Evolutionary conservation across 1,140 invertebrate genomes (phyloP).

Genomic region (Venustaconcha ellipsiformis): DNA sequence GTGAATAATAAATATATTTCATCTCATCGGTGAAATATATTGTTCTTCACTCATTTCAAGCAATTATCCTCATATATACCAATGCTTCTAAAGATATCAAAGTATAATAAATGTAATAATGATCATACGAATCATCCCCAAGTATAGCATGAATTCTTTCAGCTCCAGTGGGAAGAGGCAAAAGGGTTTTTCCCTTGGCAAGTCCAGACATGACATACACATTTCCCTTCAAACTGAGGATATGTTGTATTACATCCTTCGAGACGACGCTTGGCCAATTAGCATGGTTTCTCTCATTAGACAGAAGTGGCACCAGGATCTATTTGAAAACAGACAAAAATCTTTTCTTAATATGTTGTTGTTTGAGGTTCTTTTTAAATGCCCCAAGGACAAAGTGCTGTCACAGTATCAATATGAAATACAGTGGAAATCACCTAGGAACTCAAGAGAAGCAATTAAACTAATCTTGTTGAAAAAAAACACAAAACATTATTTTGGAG

Average conservation of each 20-base stretch:
- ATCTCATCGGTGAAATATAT: too few species aligned
- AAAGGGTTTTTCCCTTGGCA: conserved; percentile 91
- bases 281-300: conserved; percentile 76
- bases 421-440: not conserved
- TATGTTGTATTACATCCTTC: conserved; percentile 85
- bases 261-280: conserved; percentile 84
- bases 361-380: conserved; percentile 3
- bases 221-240: conserved; percentile 87
- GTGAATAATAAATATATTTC: too few species aligned
- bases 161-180: conserved; percentile 91
- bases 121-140: too few species aligned
- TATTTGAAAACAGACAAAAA: conserved; percentile 49
- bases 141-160: conserved; percentile 75
- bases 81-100: too few species aligned
- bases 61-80: too few species aligned
- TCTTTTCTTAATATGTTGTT: not conserved
- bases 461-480: not conserved
- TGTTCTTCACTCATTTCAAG: too few species aligned
- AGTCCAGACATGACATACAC: conserved; percentile 92
- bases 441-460: too few species aligned
- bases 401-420: not conserved
- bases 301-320: conserved; percentile 85
- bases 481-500: not conserved
- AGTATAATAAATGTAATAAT: too few species aligned
- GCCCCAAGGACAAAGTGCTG: not conserved